Base-by-base conservation (phyloP, 2,888 invertebrate genomes). In the Ametastegia equiseti region DNA sequence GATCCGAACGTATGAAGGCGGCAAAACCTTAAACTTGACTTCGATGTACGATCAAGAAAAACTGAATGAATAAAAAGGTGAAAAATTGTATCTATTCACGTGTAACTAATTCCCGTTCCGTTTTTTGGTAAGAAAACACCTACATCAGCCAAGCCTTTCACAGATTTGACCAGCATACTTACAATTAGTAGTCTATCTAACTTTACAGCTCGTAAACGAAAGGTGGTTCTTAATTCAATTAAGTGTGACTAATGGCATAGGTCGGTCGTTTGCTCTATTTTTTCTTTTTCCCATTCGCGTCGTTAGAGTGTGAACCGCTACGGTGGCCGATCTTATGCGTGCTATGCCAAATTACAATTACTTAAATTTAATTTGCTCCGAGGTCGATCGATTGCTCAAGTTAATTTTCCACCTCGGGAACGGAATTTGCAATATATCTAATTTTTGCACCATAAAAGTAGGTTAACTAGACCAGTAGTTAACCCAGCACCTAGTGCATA, bases 281-380 rank as follows among this genome's bases (percentile, higher is more conserved):
- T 71, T 71, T 60, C 23, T 1, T 60, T 60, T 15, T 60, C 30
- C 60, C 13, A 15, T 60, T 27, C 39, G 39, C 36, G 23, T 19
- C 39, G 39, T 39, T 67, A 23, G 39, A 19, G 67, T 67, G 67
- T 39, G 67, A 67, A 67, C 67, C 39, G 67, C 67, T 19, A 67
- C 36, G 39, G 39, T 39, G 39, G 39, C 4, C 23, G 39, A 23
- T 67, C 42, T 71, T 33, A 47, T 45, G 30, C n/a, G n/a, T 30
- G 19, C 45, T 15, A 71, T 47, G 19, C 19, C 47, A 30, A 47
- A n/a, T 47, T 71, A 47, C 23, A 71, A 71, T 71, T 30, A 71
- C 71, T 71, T n/a, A 71, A 71, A 71, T 71, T 71, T 19, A 75
- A 54, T 75, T 75, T 47, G 54, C 54, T 4, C n/a, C 71, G 36